These are phyloP conservation scores for Chlorops oryzae DNA, from an alignment of 1,140 invertebrate genomes.

Conservation along the genomic window DNA sequence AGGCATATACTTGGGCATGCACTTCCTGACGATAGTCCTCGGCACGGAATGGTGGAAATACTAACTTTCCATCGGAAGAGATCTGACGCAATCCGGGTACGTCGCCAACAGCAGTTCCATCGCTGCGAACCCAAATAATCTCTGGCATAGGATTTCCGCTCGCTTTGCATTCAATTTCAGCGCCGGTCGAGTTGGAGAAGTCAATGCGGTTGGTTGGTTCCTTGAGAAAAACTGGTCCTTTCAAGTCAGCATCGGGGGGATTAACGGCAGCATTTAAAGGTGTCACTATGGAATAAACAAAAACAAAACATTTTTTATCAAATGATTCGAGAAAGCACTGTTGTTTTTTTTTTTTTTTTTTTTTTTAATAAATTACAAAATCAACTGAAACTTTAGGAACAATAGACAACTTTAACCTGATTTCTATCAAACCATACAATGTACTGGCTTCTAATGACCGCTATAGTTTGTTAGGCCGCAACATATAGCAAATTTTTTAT, in stretches of 20 bases:
- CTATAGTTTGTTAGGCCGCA: too few relatives aligned
- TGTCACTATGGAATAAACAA: conserved; percentile 14
- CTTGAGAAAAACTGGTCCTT: conserved; percentile 82
- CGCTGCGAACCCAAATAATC: conserved; percentile 84
- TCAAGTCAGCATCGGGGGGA: conserved; percentile 44
- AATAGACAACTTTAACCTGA: too few relatives aligned
- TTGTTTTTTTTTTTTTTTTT: too few relatives aligned
- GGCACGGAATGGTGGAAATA: conserved; percentile 88
- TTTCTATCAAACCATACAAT: too few relatives aligned
- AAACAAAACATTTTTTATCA: conserved; percentile 7
- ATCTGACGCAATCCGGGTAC: conserved; percentile 83
- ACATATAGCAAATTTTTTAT: too few relatives aligned
- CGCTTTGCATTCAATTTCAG: conserved; percentile 86
- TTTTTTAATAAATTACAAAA: too few relatives aligned
- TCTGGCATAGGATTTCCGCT: conserved; percentile 83
- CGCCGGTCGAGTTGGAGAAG: conserved; percentile 90
- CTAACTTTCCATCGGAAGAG: conserved; percentile 83
- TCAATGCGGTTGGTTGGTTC: conserved; percentile 87
- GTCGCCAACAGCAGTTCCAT: conserved; percentile 82
- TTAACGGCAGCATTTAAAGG: conserved; percentile 30
- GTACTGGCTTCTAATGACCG: too few relatives aligned
- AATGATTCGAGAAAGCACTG: too few relatives aligned
- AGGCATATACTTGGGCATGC: conserved; percentile 89
- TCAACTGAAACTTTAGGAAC: too few relatives aligned
- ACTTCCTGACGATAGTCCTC: conserved; percentile 89